Base-by-base conservation (phyloP, 2,797 vertebrate genomes). In the Aulostomus chinensis region DNA sequence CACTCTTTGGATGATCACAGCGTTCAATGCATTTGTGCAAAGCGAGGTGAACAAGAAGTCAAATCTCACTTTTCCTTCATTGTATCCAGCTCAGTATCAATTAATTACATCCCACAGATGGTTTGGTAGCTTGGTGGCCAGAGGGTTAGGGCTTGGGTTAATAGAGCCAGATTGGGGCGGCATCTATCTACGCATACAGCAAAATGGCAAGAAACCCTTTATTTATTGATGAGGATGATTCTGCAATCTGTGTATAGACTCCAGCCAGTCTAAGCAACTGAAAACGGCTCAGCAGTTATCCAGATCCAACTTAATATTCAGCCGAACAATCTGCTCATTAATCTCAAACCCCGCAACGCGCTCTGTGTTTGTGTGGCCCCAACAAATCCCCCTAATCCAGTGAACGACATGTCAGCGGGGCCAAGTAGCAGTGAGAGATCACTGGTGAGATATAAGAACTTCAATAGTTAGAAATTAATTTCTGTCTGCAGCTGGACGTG, bases 21-120 rank as follows among this genome's bases (percentile, higher is more conserved):
- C n/a, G n/a, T n/a, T n/a, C n/a, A n/a, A n/a, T n/a, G n/a, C n/a
- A n/a, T n/a, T n/a, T n/a, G n/a, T n/a, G 5, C 35, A 50, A 49
- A 76, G 70, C 41, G 50, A 66, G 59, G 45, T 30, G 40, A 50
- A 47, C 45, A 46, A 67, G 68, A 68, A 49, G 42, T 28, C 49
- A 65, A 68, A 53, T 58, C 53, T 39, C 35, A 32, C 24, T 9
- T 37, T 43, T 26, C 25, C 39, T 31, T 41, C 13, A 28, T 51
- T 43, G 18, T 40, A 21, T 49, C 35, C 37, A 15, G 58, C 43
- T 55, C 46, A 39, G n/a, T n/a, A n/a, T n/a, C n/a, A n/a, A n/a
- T n/a, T n/a, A n/a, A n/a, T n/a, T n/a, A n/a, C n/a, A n/a, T n/a
- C n/a, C n/a, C n/a, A n/a, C n/a, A n/a, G n/a, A n/a, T n/a, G n/a